phyloP scores from a whole-genome alignment of 1,140 invertebrate species.

The Trichoplusia ni region DNA sequence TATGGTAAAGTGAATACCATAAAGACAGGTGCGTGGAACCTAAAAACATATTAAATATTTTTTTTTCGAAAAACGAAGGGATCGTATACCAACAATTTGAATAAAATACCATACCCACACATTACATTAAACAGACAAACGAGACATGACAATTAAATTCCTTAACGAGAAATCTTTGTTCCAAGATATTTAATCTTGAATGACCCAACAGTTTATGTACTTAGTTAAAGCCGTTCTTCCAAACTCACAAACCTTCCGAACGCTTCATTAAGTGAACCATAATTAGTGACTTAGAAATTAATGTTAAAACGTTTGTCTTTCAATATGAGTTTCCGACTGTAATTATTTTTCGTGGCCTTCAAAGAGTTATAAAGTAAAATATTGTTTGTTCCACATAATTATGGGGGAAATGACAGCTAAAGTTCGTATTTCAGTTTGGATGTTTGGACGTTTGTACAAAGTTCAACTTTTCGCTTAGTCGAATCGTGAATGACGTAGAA shows the following conservation, averaged over 20 bases:
- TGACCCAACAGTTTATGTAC: background rate
- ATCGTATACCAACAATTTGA: no score
- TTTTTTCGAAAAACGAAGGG: no score
- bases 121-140: no score
- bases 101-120: no score
- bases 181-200: background rate
- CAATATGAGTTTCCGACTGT: constrained; percentile 33
- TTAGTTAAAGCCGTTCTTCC: background rate
- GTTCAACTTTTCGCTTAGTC: no score
- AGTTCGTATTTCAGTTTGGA: background rate
- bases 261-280: constrained; percentile 22
- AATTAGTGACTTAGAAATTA: constrained; percentile 39
- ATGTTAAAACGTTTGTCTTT: constrained; percentile 27
- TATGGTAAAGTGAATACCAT: no score
- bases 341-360: constrained; percentile 37
- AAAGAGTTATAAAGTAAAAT: constrained; percentile 33
- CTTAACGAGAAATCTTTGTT: background rate
- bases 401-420: constrained; percentile 2
- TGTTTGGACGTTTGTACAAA: no score
- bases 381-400: constrained; percentile 32
- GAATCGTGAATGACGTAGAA: no score
- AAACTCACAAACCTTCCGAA: background rate
- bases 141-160: background rate
- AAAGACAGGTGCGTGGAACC: no score
- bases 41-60: no score